These are phyloP conservation scores for Diarsia brunnea DNA, from an alignment of 2,888 invertebrate genomes.

Conservation along the genomic window DNA sequence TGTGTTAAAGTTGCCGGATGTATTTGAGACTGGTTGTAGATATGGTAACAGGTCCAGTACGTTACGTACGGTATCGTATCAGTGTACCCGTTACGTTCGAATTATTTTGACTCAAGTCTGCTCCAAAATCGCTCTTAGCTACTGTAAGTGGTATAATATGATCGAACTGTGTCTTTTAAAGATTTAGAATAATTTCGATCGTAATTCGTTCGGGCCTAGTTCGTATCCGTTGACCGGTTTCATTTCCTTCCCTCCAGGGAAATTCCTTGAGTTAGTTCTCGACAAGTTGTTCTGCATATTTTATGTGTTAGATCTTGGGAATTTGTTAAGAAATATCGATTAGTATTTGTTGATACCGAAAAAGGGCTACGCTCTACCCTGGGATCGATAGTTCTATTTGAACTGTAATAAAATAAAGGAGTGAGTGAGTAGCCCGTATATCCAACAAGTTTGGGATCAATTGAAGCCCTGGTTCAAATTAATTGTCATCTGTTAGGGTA, in stretches of 20 bases:
- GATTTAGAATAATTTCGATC: conserved; percentile 7
- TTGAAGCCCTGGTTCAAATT: conserved; percentile 55
- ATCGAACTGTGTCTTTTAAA: conserved; percentile 16
- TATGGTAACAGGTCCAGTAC: conserved; percentile 68
- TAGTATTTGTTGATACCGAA: neutral
- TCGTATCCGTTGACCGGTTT: conserved; percentile 23
- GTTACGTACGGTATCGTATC: conserved; percentile 75
- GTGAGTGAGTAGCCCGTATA: conserved; percentile 46
- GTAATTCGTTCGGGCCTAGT: conserved; percentile 15
- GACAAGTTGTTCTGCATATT: conserved; percentile 20
- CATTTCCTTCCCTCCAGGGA: conserved; percentile 40
- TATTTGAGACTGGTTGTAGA: conserved; percentile 68
- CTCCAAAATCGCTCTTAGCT: conserved; percentile 39
- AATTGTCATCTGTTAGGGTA: conserved; percentile 55
- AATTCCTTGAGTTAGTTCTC: conserved; percentile 34
- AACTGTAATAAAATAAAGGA: conserved; percentile 26
- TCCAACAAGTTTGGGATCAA: conserved; percentile 49
- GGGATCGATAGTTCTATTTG: neutral
- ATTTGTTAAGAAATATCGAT: conserved; percentile 8
- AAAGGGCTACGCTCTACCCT: neutral
- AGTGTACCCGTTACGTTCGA: conserved; percentile 67
- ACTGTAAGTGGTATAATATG: conserved; percentile 30
- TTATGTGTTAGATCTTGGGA: neutral
- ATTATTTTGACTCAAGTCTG: conserved; percentile 62
- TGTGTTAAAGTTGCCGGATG: conserved; percentile 64